These are phyloP conservation scores for Epistrophe eligans DNA, from an alignment of 2,888 invertebrate species.

Conservation along the genomic window DNA sequence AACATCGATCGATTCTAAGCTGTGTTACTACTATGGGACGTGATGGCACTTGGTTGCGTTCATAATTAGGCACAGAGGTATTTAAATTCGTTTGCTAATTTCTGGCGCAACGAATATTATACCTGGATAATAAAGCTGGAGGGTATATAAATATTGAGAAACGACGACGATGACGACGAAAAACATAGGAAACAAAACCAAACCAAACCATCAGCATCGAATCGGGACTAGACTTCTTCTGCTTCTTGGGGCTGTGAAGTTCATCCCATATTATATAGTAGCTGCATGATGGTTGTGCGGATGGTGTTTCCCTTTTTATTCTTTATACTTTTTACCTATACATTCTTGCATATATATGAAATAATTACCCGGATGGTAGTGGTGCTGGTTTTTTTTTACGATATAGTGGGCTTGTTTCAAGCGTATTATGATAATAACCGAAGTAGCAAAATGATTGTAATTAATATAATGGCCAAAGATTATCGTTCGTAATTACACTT, in stretches of 20 bases:
- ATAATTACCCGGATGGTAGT: conserved; percentile 71
- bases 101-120: conserved; percentile 51
- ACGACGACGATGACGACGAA: conserved; percentile 20
- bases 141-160: conserved; percentile 43
- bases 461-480: conserved; percentile 78
- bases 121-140: conserved; percentile 19
- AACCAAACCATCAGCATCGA: conserved; percentile 27
- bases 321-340: conserved; percentile 1
- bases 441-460: conserved; percentile 76
- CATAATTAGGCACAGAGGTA: conserved; percentile 70
- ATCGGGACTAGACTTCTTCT: conserved; percentile 57
- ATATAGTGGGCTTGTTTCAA: conserved; percentile 66
- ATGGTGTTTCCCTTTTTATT: conserved; percentile 50
- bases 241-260: conserved; percentile 2
- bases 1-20: conserved; percentile 66
- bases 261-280: conserved; percentile 21
- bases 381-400: conserved; percentile 38
- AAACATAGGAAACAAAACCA: conserved; percentile 52
- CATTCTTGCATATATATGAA: conserved; percentile 24
- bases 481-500: conserved; percentile 77
- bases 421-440: conserved; percentile 75
- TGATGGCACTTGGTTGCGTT: conserved; percentile 65
- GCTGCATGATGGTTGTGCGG: not conserved
- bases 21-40: conserved; percentile 50
- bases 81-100: conserved; percentile 74